Base-by-base conservation (phyloP, 2,113 vertebrate species). In the Apodemus sylvaticus region DNA sequence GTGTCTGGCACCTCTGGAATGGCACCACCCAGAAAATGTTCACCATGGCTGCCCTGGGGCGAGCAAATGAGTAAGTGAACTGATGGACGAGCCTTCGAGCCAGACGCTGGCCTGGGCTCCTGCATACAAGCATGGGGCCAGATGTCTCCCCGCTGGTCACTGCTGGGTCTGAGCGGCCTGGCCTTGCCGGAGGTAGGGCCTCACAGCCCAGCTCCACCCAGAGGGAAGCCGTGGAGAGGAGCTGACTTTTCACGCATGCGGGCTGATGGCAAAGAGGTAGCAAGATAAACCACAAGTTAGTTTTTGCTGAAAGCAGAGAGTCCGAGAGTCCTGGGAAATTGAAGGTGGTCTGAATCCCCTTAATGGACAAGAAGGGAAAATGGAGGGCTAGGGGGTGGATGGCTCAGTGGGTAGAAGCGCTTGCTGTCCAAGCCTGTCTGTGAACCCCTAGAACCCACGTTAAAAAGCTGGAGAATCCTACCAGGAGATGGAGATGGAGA, bases 151-250 rank as follows among this genome's bases (percentile, higher is more conserved):
- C 22, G 11, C 66, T 53, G 13, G 3, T 66, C 81, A 94, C 86
- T 62, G 93, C 73, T 86, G 66, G 13, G 10, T 87, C 12, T 88
- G n/a, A n/a, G n/a, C n/a, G 93, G 86, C 13, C 71, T 81, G 91
- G 60, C 51, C 66, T 22, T 88, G 53, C 51, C 31, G 53, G 48
- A 88, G 96, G 26, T 36, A n/a, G 48, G 10, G 1, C 24, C 79
- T 34, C n/a, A n/a, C n/a, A 36, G 45, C n/a, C 39, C 10, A 2
- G 82, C 60, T 86, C 86, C 66, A 20, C 7, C 45, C 17, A 64
- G 29, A 42, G 55, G 0, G 42, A 14, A 4, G 53, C 12, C 17
- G 10, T 48, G 70, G 87, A 39, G 24, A 26, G 2, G 3, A 45
- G 14, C 3, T 1, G 26, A 5, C 1, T 36, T 87, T 60, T 92